Percentiles rank a stretch among this genome's conserved stretches.
phyloP scores from a whole-genome alignment of 2,797 vertebrate genomes.

The Triplophysa bombifrons region DNA sequence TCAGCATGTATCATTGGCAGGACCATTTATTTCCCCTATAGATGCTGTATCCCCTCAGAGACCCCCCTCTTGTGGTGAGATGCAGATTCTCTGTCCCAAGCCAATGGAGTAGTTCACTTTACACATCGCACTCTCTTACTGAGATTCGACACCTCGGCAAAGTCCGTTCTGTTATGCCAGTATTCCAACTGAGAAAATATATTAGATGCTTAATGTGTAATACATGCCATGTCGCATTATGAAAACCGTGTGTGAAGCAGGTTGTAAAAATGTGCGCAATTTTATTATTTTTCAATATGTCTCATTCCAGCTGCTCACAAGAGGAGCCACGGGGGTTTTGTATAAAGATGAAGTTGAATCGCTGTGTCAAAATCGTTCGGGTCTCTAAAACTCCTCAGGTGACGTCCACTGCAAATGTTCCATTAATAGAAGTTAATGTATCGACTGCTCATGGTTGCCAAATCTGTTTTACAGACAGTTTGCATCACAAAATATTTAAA shows the following conservation, averaged over 20 bases:
- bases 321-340: constrained; percentile 64
- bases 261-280: constrained; percentile 71
- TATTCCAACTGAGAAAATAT: constrained; percentile 84
- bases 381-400: constrained; percentile 66
- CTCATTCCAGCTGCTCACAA: constrained; percentile 67
- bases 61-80: constrained; percentile 54
- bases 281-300: constrained; percentile 63
- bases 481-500: too few relatives aligned
- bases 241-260: constrained; percentile 75
- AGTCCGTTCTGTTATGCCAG: constrained; percentile 71
- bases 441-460: not conserved
- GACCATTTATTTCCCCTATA: constrained; percentile 68
- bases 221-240: constrained; percentile 81
- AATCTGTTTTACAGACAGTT: not conserved
- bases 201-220: constrained; percentile 79
- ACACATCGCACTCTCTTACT: constrained; percentile 78
- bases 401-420: not conserved
- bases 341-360: constrained; percentile 63
- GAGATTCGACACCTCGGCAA: constrained; percentile 75
- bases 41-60: constrained; percentile 47
- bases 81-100: constrained; percentile 65
- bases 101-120: constrained; percentile 67
- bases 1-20: constrained; percentile 72
- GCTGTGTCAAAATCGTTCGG: constrained; percentile 68
- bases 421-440: not conserved